A percentile compares a stretch with the other conserved stretches of the same genome.
phyloP scores from a whole-genome alignment of 1,140 invertebrate genomes.

The Thereuonema tuberculata region DNA sequence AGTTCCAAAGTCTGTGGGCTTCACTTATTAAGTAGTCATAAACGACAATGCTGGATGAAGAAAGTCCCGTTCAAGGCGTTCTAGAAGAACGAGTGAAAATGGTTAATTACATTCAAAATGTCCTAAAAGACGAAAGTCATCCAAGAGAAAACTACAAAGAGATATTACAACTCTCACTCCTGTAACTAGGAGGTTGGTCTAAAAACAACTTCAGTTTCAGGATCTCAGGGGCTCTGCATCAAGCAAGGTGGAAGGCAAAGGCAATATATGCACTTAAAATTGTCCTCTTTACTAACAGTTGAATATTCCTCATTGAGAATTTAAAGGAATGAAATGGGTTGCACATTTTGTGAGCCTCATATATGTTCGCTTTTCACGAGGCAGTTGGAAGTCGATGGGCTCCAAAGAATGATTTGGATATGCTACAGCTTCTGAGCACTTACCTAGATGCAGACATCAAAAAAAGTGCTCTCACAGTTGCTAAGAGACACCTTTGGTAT shows the following conservation, averaged over 20 bases:
- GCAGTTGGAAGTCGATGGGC: constrained; percentile 12
- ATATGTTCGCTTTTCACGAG: constrained; percentile 13
- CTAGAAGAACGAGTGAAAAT: constrained; percentile 12
- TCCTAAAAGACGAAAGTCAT: not conserved
- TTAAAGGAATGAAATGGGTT: not conserved
- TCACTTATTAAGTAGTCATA: constrained; percentile 14
- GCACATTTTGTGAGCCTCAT: constrained; percentile 3
- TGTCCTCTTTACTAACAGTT: constrained; percentile 7
- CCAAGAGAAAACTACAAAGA: constrained; percentile 9
- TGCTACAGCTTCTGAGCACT: constrained; percentile 12
- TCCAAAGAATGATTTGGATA: constrained; percentile 15
- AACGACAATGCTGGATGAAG: constrained; percentile 9
- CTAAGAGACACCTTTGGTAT: constrained; percentile 10
- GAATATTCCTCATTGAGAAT: not conserved
- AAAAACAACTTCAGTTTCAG: not conserved
- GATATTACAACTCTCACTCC: constrained; percentile 8
- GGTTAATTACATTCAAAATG: constrained; percentile 13
- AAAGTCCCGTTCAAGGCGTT: not conserved
- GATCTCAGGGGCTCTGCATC: constrained; percentile 9
- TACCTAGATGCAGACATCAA: constrained; percentile 12
- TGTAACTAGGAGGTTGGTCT: constrained; percentile 7
- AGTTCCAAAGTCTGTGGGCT: constrained; percentile 9
- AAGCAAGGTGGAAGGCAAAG: constrained; percentile 12
- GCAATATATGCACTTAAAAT: constrained; percentile 7
- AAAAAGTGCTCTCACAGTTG: not conserved